phyloP scores from a whole-genome alignment of 1,140 invertebrate species.

The Nasonia giraulti region DNA sequence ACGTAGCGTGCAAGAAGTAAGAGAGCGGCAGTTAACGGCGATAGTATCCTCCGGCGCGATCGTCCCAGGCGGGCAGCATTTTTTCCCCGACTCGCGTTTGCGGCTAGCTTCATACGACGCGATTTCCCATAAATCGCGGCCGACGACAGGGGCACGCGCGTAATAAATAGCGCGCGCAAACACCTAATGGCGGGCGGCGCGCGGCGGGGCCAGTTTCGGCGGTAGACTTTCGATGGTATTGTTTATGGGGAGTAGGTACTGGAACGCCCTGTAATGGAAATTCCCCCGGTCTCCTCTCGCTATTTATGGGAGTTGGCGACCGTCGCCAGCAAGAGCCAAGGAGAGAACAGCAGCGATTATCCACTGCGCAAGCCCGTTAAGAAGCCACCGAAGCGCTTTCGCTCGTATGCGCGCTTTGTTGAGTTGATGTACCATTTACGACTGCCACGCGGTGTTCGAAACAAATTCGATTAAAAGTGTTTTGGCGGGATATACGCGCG shows the following conservation, averaged over 20 bases:
- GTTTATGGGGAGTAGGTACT: slow-evolving; percentile 62
- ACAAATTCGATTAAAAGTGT: slow-evolving; percentile 14
- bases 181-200: slow-evolving; percentile 53
- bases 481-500: too few relatives aligned
- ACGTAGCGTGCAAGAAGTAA: neutral
- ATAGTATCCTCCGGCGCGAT: too few relatives aligned
- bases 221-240: slow-evolving; percentile 63
- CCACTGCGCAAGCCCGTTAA: neutral
- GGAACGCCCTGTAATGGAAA: slow-evolving; percentile 65
- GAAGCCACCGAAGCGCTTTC: neutral
- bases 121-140: neutral
- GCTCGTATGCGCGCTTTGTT: neutral
- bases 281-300: slow-evolving; percentile 58
- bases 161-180: slow-evolving; percentile 63
- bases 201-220: slow-evolving; percentile 57
- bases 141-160: slow-evolving; percentile 31
- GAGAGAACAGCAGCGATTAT: neutral
- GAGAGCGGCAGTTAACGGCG: neutral
- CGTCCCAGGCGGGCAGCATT: too few relatives aligned
- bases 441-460: neutral
- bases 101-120: neutral
- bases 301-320: slow-evolving; percentile 64
- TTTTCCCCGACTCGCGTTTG: neutral
- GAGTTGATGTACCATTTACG: slow-evolving; percentile 1
- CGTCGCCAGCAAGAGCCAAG: slow-evolving; percentile 21